Evolutionary conservation across 2,113 vertebrate genomes (phyloP).

Genomic region (Channa argus): DNA sequence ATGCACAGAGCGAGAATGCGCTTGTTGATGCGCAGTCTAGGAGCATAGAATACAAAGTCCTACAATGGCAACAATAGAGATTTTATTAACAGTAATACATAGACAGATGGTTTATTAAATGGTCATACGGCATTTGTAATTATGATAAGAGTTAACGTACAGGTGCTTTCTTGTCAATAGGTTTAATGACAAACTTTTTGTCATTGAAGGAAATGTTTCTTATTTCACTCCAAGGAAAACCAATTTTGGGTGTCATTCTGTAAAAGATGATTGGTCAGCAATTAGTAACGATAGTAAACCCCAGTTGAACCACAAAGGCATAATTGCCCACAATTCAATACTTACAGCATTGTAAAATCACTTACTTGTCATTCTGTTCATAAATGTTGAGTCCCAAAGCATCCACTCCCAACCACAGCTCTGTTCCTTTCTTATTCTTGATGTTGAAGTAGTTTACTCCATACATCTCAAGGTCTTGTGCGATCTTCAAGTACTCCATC

Average conservation of each 20-base stretch:
- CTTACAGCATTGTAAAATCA: background rate
- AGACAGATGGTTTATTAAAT: background rate
- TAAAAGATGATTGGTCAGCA: slow-evolving; percentile 43
- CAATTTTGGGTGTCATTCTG: slow-evolving; percentile 98
- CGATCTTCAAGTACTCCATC: slow-evolving; percentile 98
- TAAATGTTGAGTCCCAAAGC: slow-evolving; percentile 98
- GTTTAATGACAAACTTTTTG: slow-evolving; percentile 99
- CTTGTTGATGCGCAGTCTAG: slow-evolving; percentile 96
- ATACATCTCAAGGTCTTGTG: slow-evolving; percentile 98
- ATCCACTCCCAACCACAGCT: slow-evolving; percentile 96
- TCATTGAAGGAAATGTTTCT: slow-evolving; percentile 99
- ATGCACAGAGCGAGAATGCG: slow-evolving; percentile 96
- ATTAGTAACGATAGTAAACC: background rate
- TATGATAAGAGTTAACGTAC: slow-evolving; percentile 74
- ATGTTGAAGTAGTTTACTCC: slow-evolving; percentile 99
- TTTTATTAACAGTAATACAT: background rate
- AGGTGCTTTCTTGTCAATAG: slow-evolving; percentile 99
- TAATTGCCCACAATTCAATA: background rate
- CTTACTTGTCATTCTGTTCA: slow-evolving; percentile 96
- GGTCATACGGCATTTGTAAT: background rate
- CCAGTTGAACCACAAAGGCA: background rate
- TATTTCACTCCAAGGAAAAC: slow-evolving; percentile 99
- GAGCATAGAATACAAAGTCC: slow-evolving; percentile 98
- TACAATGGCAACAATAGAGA: slow-evolving; percentile 45
- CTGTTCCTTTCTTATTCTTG: slow-evolving; percentile 98